phyloP scores from a whole-genome alignment of 1,140 invertebrate species.

The Meloidogyne chitwoodi region DNA sequence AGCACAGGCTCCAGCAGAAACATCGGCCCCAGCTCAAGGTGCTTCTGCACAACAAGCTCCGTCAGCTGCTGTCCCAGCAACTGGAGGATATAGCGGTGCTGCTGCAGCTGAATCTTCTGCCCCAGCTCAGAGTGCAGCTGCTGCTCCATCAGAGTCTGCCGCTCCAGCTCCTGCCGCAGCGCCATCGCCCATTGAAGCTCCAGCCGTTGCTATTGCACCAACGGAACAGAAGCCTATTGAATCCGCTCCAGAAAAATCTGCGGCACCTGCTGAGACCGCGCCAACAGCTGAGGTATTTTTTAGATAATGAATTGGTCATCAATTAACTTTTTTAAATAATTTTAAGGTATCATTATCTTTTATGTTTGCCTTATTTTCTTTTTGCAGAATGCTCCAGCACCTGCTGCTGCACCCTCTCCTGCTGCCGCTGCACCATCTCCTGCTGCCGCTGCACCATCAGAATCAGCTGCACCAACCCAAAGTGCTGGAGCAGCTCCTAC shows the following conservation, averaged over 20 bases:
- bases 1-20: neutral
- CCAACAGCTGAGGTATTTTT: neutral
- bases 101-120: neutral
- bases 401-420: neutral
- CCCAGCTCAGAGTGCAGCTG: neutral
- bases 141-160: neutral
- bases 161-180: neutral
- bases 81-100: constrained; percentile 18
- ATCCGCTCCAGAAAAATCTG: no score
- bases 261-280: neutral
- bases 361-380: neutral
- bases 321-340: no score
- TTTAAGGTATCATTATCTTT: no score
- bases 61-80: constrained; percentile 21
- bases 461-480: neutral
- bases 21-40: neutral
- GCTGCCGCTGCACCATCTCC: neutral
- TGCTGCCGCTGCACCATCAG: neutral
- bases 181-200: neutral
- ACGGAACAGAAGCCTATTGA: neutral
- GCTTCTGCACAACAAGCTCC: constrained; percentile 9
- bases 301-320: no score
- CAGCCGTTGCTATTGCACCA: neutral
- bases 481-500: neutral
- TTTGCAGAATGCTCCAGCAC: constrained; percentile 2